Base-by-base conservation (phyloP, 2,797 vertebrate genomes). In the Pseudomugil tenellus region DNA sequence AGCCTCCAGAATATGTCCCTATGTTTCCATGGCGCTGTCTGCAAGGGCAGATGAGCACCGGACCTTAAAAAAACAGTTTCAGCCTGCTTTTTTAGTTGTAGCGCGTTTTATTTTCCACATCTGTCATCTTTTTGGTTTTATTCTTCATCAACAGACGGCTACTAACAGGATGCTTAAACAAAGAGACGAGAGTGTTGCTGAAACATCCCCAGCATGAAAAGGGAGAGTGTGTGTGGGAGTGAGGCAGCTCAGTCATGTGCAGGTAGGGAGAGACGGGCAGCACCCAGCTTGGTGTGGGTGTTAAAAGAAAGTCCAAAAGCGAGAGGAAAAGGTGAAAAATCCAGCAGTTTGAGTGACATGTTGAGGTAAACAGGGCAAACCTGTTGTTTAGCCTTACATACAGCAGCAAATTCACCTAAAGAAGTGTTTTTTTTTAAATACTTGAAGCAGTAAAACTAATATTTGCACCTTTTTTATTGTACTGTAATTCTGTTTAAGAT, bases 401-500 rank as follows among this genome's bases (percentile, higher is more conserved):
- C 13, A 12, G 61, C 66, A 67, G 67, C 65, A 68, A 26, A 58
- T 66, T 72, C 65, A 76, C 71, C 80, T 83, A 74, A 80, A 86
- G 63, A 55, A 39, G 57, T 32, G 32, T 67, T 57, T 32, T 32
- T 32, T 32, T 29, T 52, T 3, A 63, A 77, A 58, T 75, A 88
- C 85, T 88, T 88, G 80, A 87, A 90, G 28, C 29, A 63, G 76
- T 59, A 59, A 48, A 71, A 72, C 19, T 35, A 57, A 59, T 58
- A 62, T 56, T 62, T 85, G 83, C 74, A 80, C 67, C 58, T 66
- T 66, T 53, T 54, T 26, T 4, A 31, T 29, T 19, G 62, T 72
- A 74, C 76, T 83, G 75, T 85, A 46, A 16, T 0, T 26, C 31
- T 54, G 23, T 53, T 13, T 12, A 54, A 56, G 60, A 58, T 75